Conservation (phyloP, 2,113 vertebrate species). For the Myrmecobius fasciatus region DNA sequence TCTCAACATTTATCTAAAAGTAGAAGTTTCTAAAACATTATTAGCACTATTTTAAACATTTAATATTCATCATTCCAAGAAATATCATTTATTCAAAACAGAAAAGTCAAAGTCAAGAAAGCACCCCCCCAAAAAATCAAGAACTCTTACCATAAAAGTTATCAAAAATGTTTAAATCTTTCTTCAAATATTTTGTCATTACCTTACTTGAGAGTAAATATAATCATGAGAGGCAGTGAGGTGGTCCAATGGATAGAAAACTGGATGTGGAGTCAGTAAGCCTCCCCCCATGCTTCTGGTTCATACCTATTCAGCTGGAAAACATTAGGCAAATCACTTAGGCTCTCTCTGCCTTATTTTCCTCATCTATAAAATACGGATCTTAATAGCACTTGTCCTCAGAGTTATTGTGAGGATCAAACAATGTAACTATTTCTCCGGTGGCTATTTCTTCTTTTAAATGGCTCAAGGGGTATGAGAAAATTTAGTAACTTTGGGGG, state of each 20-base stretch:
- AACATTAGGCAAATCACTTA: background rate
- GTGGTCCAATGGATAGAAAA: background rate
- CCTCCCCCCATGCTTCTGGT: background rate
- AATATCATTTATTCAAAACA: background rate
- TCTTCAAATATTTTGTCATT: background rate
- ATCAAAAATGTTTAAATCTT: background rate
- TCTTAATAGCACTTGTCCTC: background rate
- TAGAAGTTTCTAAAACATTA: background rate
- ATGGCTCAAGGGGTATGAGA: background rate
- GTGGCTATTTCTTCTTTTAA: background rate
- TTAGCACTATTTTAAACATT: background rate
- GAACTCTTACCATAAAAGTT: background rate
- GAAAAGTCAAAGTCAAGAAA: background rate
- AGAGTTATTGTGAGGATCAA: background rate
- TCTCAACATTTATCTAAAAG: background rate
- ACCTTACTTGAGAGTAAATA: background rate
- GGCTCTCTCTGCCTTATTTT: background rate
- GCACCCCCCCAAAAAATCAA: too few species aligned
- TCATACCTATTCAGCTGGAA: background rate
- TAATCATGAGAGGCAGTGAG: background rate
- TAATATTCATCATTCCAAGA: background rate
- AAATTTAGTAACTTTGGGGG: background rate
- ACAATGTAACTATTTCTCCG: background rate
- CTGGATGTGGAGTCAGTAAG: background rate
- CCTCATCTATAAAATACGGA: background rate